Evolutionary conservation across 1,140 invertebrate genomes (phyloP).

Genomic region (Panagrolaimus sp.): DNA sequence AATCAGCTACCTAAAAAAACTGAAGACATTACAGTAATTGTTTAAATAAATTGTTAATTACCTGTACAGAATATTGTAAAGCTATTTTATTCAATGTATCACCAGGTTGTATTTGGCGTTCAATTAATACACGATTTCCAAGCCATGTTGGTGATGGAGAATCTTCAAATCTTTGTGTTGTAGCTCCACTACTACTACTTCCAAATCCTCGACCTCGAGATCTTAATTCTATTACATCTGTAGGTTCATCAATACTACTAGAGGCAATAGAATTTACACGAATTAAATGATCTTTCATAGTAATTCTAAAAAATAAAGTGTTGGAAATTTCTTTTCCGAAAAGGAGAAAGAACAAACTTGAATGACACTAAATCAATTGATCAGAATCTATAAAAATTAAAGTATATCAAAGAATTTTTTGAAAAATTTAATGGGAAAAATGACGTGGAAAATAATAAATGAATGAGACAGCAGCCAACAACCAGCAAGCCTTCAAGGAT

Average conservation of each 20-base stretch:
- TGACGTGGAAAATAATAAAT: no score
- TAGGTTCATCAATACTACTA: not conserved
- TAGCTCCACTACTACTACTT: not conserved
- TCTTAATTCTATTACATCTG: not conserved
- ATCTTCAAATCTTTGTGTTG: constrained; percentile 15
- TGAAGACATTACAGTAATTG: not conserved
- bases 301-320: no score
- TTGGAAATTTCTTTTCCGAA: no score
- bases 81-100: constrained; percentile 26
- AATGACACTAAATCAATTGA: no score
- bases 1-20: constrained; percentile 30
- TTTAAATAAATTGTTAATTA: constrained; percentile 15
- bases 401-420: no score
- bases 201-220: not conserved
- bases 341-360: no score
- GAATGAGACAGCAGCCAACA: no score
- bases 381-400: no score
- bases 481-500: no score
- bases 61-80: constrained; percentile 27
- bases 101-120: constrained; percentile 16
- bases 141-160: constrained; percentile 4
- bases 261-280: not conserved
- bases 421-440: no score
- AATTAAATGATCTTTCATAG: constrained; percentile 5
- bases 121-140: constrained; percentile 22